Evolutionary conservation across 64 coral and sea anemone species (phyloP).

Genomic region (Cladopsammia gracilis): DNA sequence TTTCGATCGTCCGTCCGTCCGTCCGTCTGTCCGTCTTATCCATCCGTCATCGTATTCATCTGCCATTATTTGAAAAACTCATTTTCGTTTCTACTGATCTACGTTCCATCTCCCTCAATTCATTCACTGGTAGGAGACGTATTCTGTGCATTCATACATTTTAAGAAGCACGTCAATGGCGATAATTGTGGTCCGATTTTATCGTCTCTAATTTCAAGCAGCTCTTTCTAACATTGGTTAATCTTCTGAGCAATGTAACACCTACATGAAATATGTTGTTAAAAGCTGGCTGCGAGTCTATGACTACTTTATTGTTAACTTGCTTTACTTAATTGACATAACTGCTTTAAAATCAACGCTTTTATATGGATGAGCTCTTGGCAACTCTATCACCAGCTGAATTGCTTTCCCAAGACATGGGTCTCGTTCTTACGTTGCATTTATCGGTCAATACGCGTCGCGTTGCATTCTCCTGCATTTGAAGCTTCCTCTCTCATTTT

Average conservation of each 20-base stretch:
- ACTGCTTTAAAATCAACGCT: too few relatives aligned
- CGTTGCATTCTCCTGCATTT: slow-evolving; percentile 31
- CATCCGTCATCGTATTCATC: neutral
- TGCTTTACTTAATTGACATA: too few relatives aligned
- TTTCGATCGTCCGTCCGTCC: slow-evolving; percentile 19
- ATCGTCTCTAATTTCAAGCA: neutral
- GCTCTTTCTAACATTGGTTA: neutral
- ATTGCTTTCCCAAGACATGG: neutral
- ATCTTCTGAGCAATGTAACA: too few relatives aligned
- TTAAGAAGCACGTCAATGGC: neutral
- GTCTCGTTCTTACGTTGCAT: neutral
- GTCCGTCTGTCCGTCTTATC: slow-evolving; percentile 4
- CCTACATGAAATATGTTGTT: too few relatives aligned
- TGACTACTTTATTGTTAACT: too few relatives aligned
- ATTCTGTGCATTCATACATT: neutral
- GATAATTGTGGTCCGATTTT: neutral
- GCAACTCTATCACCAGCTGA: neutral
- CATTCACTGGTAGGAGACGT: neutral
- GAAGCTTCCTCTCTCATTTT: slow-evolving; percentile 54
- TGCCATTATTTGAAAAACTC: neutral
- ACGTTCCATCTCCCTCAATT: neutral
- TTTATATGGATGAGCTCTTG: too few relatives aligned
- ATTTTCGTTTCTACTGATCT: neutral
- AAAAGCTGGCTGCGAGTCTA: too few relatives aligned
- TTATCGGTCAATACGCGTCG: neutral